Evolutionary conservation across 2,888 invertebrate genomes (phyloP), one percentile per base, ranked within the genome.

Genomic region (Caenorhabditis sp.): DNA sequence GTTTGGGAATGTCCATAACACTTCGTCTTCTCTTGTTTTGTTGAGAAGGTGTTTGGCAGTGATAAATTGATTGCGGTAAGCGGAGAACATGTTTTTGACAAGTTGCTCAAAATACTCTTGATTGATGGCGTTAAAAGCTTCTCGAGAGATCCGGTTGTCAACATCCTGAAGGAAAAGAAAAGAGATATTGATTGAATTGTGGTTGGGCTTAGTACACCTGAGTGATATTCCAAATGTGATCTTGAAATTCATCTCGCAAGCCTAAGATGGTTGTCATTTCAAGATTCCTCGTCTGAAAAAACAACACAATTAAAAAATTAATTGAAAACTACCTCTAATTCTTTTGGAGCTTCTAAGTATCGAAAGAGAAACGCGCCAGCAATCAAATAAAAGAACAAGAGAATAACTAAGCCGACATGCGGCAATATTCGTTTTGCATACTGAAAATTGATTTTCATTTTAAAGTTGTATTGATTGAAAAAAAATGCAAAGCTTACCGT

Each of bases 201-300:
- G n/a, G n/a, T n/a, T n/a, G n/a, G n/a, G n/a, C n/a, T 64, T 35
- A 0, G 11, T 18, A n/a, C 37, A 82, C 85, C 70, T 91, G 91
- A 2, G 91, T 91, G 18, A 91, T 83, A 62, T 91, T 91, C 91
- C 91, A 91, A 65, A 91, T 90, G 20, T 89, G 90, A 24, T 91
- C 91, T 68, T 88, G 87, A 68, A 91, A 91, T 20, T 85, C 87
- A 35, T 90, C 88, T 15, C 90, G 71, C 3, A 91, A 60, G 0
- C 87, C 88, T 61, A 90, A 85, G 40, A 91, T 90, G 22, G 87
- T 89, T 13, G 72, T 69, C 2, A 91, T 70, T 60, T 91, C 91
- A 13, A 79, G 61, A 35, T 90, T 86, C 58, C 89, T 83, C 37
- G 89, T 87, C 90, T 91, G 67, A 77, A 86, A 60, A 22, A n/a